These are phyloP conservation scores for Motacilla alba DNA, from an alignment of 2,113 vertebrate genomes.

Conservation along the genomic window DNA sequence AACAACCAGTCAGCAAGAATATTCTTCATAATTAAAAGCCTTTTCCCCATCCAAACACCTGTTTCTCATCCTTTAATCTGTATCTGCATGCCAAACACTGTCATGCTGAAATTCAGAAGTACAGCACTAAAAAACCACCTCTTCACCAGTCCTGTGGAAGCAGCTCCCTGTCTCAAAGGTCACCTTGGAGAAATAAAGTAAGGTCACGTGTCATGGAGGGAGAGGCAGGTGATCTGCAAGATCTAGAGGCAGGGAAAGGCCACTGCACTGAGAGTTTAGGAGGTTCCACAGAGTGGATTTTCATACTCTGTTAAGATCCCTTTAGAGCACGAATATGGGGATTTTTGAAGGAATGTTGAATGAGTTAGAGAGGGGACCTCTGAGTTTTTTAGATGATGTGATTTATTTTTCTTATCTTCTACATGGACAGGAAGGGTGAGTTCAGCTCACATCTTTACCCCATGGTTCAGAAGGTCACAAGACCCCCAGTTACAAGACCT, in stretches of 20 bases:
- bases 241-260: neutral
- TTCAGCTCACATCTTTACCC: neutral
- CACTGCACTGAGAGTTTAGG: neutral
- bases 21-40: neutral
- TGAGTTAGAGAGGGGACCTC: neutral
- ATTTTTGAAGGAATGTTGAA: neutral
- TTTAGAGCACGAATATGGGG: neutral
- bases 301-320: neutral
- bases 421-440: neutral
- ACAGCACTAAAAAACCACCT: neutral
- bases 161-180: neutral
- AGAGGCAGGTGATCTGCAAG: neutral
- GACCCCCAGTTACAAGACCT: neutral
- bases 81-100: neutral
- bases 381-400: neutral
- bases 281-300: neutral
- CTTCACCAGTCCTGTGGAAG: neutral
- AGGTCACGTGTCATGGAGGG: accelerated
- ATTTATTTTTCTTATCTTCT: neutral
- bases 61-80: neutral
- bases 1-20: neutral
- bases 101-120: neutral
- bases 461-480: neutral
- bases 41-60: neutral
- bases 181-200: neutral